Conservation (phyloP, 2,797 vertebrate genomes). For the Poeciliopsis infans region DNA sequence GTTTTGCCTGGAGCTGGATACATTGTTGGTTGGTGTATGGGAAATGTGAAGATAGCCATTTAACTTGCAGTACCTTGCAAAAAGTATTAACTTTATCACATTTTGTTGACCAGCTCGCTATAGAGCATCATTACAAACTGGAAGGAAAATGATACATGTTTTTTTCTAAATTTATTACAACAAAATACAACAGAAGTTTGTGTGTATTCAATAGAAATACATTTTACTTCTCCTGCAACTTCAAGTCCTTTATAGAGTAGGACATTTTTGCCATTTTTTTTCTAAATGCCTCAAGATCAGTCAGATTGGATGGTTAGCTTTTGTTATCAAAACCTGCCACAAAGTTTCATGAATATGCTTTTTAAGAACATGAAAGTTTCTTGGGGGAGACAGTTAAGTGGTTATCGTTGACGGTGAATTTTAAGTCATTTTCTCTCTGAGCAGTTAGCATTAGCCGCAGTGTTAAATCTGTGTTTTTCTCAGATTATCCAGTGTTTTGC, state of each 20-base stretch:
- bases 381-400: no score
- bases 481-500: not conserved
- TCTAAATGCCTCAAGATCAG: not conserved
- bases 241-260: not conserved
- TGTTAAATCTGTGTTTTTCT: not conserved
- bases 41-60: not conserved
- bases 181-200: not conserved
- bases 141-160: not conserved
- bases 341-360: not conserved
- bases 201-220: not conserved
- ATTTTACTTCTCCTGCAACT: not conserved
- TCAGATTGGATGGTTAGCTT: not conserved
- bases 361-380: not conserved
- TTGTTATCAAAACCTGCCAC: not conserved
- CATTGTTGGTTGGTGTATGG: slow-evolving; percentile 3
- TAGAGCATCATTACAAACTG: not conserved
- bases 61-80: not conserved
- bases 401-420: not conserved
- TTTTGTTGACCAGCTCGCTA: not conserved
- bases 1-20: slow-evolving; percentile 9
- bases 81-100: not conserved
- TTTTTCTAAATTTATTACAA: not conserved
- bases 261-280: not conserved
- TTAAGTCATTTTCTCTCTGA: not conserved
- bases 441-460: slow-evolving; percentile 2